Evolutionary conservation across 2,888 invertebrate genomes (phyloP).

Genomic region (Ormyrus labotus): DNA sequence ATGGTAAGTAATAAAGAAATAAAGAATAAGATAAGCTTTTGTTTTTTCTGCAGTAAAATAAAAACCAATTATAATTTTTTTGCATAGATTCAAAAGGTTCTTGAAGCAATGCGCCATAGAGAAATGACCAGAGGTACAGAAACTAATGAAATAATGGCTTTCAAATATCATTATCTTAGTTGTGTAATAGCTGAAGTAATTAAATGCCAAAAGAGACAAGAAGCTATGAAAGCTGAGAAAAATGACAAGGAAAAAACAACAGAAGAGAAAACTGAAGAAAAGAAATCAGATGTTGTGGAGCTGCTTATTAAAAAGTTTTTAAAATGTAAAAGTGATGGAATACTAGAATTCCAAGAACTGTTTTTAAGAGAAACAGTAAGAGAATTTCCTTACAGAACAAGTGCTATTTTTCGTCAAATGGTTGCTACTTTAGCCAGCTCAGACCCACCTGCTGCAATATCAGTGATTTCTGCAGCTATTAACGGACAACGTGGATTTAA

Average conservation of each 20-base stretch:
- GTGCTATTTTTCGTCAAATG: slow-evolving; percentile 92
- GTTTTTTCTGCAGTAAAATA: not conserved
- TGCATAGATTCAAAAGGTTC: slow-evolving; percentile 80
- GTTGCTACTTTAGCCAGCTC: slow-evolving; percentile 86
- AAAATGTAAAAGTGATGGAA: slow-evolving; percentile 84
- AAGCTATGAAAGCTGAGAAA: slow-evolving; percentile 76
- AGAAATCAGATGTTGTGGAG: slow-evolving; percentile 82
- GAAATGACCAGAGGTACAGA: slow-evolving; percentile 91
- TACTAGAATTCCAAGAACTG: slow-evolving; percentile 79
- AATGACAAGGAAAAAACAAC: slow-evolving; percentile 70
- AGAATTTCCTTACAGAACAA: slow-evolving; percentile 93
- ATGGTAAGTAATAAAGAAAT: slow-evolving; percentile 76
- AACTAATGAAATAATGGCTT: slow-evolving; percentile 92
- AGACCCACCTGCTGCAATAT: slow-evolving; percentile 84
- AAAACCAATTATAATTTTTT: not conserved
- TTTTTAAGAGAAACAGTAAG: slow-evolving; percentile 91
- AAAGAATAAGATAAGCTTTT: too few species aligned
- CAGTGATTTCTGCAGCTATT: slow-evolving; percentile 87
- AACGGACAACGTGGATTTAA: slow-evolving; percentile 92
- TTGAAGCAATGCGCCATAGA: slow-evolving; percentile 89
- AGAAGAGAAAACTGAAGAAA: slow-evolving; percentile 67
- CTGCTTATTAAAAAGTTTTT: slow-evolving; percentile 85
- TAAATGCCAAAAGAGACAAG: slow-evolving; percentile 83
- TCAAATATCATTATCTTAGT: slow-evolving; percentile 90
- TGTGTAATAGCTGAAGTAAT: slow-evolving; percentile 85